Base-by-base conservation (phyloP, 1,140 invertebrate species). In the Sinonovacula constricta region DNA sequence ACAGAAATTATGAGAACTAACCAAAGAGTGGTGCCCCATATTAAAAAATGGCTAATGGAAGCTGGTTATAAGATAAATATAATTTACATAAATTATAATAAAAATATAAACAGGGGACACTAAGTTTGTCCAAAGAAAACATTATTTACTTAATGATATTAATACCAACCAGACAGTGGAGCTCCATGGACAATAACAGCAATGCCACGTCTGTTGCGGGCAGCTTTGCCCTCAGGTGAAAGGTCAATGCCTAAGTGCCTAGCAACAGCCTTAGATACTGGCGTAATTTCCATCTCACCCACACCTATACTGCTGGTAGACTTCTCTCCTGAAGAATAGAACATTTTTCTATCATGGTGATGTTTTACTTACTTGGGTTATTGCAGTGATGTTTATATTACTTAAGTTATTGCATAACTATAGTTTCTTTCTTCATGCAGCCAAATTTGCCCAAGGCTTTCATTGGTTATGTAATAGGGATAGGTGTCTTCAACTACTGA, bases 271-370 rank as follows among this genome's bases (percentile, higher is more conserved):
- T 87, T 87, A 54, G 90, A 90, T 2, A 91, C 89, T 7, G 91
- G 90, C 26, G 90, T 91, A 24, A 90, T 88, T 81, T 91, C 90
- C 26, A 91, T 86, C 57, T 91, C 90, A 26, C 90, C 90, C 24
- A 91, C 87, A 54, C 85, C 86, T 22, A 83, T 66, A 80, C 81
- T 84, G 45, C 83, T 85, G 7, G 83, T 76, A 18, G 83, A 82
- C 28, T 75, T 76, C 54, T 79, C 62, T n/a, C 65, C 78, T 80
- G 57, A 22, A 59, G 18, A 57, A 49, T 24, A 34, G 3, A 70
- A 34, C n/a, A n/a, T n/a, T n/a, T n/a, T n/a, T n/a, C n/a, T n/a
- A n/a, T n/a, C n/a, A n/a, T n/a, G n/a, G n/a, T n/a, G n/a, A n/a
- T n/a, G n/a, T n/a, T n/a, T n/a, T n/a, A n/a, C n/a, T n/a, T n/a